phyloP scores from a whole-genome alignment of 2,797 vertebrate species.

The Okamejei kenojei region DNA sequence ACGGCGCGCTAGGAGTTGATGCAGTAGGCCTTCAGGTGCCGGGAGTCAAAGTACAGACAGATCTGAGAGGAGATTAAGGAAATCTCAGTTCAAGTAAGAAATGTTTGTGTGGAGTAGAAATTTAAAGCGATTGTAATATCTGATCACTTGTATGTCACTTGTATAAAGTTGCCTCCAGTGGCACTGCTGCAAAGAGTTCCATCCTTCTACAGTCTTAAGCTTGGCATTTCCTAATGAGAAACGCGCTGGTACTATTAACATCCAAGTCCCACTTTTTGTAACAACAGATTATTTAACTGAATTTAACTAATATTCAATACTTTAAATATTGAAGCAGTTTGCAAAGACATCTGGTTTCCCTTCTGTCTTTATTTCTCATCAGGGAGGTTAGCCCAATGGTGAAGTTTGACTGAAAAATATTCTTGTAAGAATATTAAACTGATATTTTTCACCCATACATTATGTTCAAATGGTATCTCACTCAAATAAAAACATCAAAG shows the following conservation, averaged over 20 bases:
- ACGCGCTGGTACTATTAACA: not conserved
- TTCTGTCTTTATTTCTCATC: not conserved
- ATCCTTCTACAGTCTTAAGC: not conserved
- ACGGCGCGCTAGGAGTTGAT: too few species aligned
- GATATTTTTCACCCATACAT: not conserved
- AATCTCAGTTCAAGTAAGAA: too few species aligned
- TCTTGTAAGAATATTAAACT: not conserved
- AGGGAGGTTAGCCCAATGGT: too few species aligned
- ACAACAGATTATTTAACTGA: not conserved
- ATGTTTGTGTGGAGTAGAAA: too few species aligned
- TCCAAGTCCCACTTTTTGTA: not conserved
- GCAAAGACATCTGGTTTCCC: not conserved
- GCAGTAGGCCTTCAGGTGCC: too few species aligned
- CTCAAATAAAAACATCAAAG: not conserved
- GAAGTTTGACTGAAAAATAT: not conserved
- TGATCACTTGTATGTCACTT: not conserved
- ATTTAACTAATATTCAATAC: not conserved
- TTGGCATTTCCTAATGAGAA: not conserved
- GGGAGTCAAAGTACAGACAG: too few species aligned
- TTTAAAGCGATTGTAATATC: too few species aligned
- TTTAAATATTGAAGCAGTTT: not conserved
- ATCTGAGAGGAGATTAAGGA: too few species aligned
- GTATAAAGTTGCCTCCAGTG: not conserved
- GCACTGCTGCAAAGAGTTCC: not conserved
- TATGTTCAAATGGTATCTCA: not conserved